Base-by-base conservation (phyloP, 2,797 vertebrate genomes). In the Phrynocephalus guinanensis region DNA sequence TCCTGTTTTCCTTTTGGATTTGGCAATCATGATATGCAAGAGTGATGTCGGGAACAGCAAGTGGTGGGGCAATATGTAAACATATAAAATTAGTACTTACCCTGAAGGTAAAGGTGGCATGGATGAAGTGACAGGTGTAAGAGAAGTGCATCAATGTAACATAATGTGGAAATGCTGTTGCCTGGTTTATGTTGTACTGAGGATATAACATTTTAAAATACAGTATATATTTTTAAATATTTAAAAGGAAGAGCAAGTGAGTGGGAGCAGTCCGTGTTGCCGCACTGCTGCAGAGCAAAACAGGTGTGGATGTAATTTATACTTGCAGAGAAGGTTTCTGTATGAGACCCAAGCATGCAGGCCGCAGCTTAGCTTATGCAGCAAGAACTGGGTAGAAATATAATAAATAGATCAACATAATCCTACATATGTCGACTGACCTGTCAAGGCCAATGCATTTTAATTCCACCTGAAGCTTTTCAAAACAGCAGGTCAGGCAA, bases 391-490 rank as follows among this genome's bases (percentile, higher is more conserved):
- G 70, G 26, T 56, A 28, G 30, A 33, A 75, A 50, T 15, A 22
- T 60, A 83, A 70, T 83, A 87, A 78, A 87, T 60, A 70, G 73
- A 13, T 87, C 44, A 82, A 6, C 84, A 86, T 1, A 0, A 2
- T 28, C 7, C 24, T 44, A 30, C 82, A 81, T 73, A 56, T 52
- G 72, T 76, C 78, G 33, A 87, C 85, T 88, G 33, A 24, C 16
- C 71, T 88, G 88, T 76, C 80, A 92, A 87, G 72, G 86, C 66
- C 44, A 3, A 60, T 84, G 13, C 85, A 24, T 28, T 18, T 91
- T 87, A 50, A 87, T 92, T 63, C 67, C 30, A 88, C 75, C n/a
- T 87, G 81, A 87, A 76, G 82, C 7, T 16, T 30, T 91, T 81
- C 90, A 79, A 63, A 16, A 84, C 4, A 18, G 20, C 77, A 90